A percentile compares a stretch with the other conserved stretches of the same genome.
These are phyloP conservation scores for Melieria crassipennis DNA, from an alignment of 2,888 invertebrate species.

Conservation along the genomic window DNA sequence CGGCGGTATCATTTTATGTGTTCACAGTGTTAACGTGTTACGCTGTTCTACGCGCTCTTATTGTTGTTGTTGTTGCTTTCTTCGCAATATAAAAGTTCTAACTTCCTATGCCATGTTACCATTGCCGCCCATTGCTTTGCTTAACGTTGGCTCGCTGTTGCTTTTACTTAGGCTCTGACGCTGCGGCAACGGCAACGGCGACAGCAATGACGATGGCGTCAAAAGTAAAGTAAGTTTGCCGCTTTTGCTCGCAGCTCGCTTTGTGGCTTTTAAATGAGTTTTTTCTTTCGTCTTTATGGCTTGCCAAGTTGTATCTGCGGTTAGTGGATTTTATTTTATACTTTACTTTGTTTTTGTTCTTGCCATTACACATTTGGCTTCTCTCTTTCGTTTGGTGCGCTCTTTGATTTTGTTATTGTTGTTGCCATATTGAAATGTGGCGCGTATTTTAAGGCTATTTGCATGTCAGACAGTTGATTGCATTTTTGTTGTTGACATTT, in stretches of 20 bases:
- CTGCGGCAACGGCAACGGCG: too few relatives aligned
- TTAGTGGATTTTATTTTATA: constrained; percentile 8
- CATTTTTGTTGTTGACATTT: too few relatives aligned
- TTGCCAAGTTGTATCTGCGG: constrained; percentile 3
- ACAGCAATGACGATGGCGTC: too few relatives aligned
- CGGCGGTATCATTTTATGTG: constrained; percentile 30
- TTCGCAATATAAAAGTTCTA: too few relatives aligned
- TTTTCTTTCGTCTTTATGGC: neutral
- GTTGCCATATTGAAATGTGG: too few relatives aligned
- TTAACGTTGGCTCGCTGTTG: neutral
- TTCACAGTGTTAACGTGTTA: neutral
- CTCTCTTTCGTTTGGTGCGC: neutral
- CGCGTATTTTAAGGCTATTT: too few relatives aligned
- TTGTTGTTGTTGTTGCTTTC: too few relatives aligned
- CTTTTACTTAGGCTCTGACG: too few relatives aligned
- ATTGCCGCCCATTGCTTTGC: constrained; percentile 1
- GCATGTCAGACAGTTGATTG: too few relatives aligned
- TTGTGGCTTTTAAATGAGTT: constrained; percentile 29
- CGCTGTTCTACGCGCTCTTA: too few relatives aligned
- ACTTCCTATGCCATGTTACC: neutral
- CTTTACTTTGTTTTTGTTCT: neutral
- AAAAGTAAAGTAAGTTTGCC: neutral
- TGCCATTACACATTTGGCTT: neutral
- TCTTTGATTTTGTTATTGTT: too few relatives aligned
- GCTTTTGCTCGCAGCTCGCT: constrained; percentile 7